These are phyloP conservation scores for Myoxocephalus aenaeus DNA, from an alignment of 2,797 vertebrate species.

Conservation along the genomic window DNA sequence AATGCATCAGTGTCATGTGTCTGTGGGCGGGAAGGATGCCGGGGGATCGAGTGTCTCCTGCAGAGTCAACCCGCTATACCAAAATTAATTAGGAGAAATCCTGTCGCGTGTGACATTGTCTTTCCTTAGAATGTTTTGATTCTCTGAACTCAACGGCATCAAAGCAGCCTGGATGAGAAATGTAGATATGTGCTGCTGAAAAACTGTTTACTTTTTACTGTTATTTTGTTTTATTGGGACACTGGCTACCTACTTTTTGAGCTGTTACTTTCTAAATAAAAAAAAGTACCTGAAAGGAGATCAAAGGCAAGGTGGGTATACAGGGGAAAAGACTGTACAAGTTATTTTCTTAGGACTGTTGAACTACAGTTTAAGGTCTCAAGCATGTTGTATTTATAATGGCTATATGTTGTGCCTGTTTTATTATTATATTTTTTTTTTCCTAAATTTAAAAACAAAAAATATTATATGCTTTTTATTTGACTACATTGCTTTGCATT, in stretches of 20 bases:
- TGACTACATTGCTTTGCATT: slow-evolving; percentile 92
- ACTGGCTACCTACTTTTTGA: slow-evolving; percentile 77
- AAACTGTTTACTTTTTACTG: slow-evolving; percentile 74
- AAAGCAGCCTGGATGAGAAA: slow-evolving; percentile 65
- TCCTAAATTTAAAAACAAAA: slow-evolving; percentile 79
- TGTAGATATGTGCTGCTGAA: slow-evolving; percentile 74
- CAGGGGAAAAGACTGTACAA: slow-evolving; percentile 77
- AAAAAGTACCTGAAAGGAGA: slow-evolving; percentile 57
- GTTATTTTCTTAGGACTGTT: slow-evolving; percentile 84
- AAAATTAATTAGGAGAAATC: slow-evolving; percentile 62
- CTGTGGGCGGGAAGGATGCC: slow-evolving; percentile 33
- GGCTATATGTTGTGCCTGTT: slow-evolving; percentile 88
- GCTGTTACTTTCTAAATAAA: slow-evolving; percentile 54
- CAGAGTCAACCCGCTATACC: slow-evolving; percentile 62
- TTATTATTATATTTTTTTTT: slow-evolving; percentile 67
- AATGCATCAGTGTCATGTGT: slow-evolving; percentile 52
- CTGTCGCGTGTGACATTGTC: slow-evolving; percentile 54
- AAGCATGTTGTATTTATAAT: slow-evolving; percentile 88
- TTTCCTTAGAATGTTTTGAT: slow-evolving; percentile 72
- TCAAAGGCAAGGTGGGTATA: slow-evolving; percentile 65
- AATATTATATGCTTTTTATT: slow-evolving; percentile 82
- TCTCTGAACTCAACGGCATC: slow-evolving; percentile 51
- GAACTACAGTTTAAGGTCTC: slow-evolving; percentile 81
- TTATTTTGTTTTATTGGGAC: slow-evolving; percentile 73
- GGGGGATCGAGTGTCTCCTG: slow-evolving; percentile 43